Evolutionary conservation across 2,888 invertebrate species (phyloP), one percentile per base, ranked within the genome.

Genomic region (Sinhomidia bicolor): DNA sequence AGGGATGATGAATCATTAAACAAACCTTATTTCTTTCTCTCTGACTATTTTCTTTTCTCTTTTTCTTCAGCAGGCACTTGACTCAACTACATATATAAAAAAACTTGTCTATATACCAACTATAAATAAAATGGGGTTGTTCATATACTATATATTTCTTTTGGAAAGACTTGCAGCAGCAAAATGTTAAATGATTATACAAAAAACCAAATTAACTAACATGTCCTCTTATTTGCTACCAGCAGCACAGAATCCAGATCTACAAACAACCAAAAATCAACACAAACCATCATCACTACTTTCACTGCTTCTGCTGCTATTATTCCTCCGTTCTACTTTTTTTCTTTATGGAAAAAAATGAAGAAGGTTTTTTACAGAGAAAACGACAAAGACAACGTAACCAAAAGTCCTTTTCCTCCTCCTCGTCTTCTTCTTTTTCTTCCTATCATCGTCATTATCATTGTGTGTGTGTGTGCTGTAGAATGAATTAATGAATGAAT

Each of bases 1-100:
- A 57, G 7, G 57, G 57, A 32, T 36, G 81, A 57, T 57, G 26
- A 81, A 81, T 81, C 81, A 81, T 81, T 81, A 44, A 81, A 20
- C 60, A 79, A 82, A 26, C 44, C 80, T 44, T 80, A 62, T 80
- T 47, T 41, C 62, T 10, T 44, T 36, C 29, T 36, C 29, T 29
- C 62, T n/a, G 14, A 62, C 60, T 1, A 26, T 23, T 62, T 62
- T 23, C 26, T 17, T 54, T 26, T 32, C 17, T 54, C 36, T 23
- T 47, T 17, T 54, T 26, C 54, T 29, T 54, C 36, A 5, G n/a
- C 36, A 1, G 9, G 7, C 7, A 36, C 36, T 36, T 36, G 4
- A 36, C 36, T 32, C 14, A 36, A 65, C 14, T 12, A 2, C 9
- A 29, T 62, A 26, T 26, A 62, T 54, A 20, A n/a, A 36, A 68